Base-by-base conservation (phyloP, 37 sponge, comb jelly and placozoan species). In the Crambe crambe region DNA sequence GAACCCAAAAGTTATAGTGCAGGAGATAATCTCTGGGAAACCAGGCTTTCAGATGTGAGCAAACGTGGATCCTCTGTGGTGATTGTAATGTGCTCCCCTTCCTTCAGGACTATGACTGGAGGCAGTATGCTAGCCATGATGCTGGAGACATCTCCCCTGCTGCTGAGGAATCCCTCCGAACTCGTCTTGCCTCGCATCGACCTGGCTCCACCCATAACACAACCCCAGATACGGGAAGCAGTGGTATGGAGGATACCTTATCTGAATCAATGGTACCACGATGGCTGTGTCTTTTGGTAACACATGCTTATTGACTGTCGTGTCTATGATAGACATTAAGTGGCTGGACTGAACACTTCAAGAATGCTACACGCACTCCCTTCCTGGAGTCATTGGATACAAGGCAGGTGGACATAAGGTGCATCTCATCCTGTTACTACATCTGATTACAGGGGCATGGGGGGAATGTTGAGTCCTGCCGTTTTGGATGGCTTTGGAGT, bases 31-130 rank as follows among this genome's bases (percentile, higher is more conserved):
- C 54, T 72, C n/a, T 1, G 59, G 58, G 63, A 62, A 25, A 63
- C 77, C 37, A 12, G 63, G 29, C 65, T 77, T 25, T 62, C 77
- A 42, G 77, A 77, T 26, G 63, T 64, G 35, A 60, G 17, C 61
- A 3, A n/a, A 6, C 26, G 4, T 60, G 4, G 6, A 5, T 9
- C 4, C 6, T 60, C 21, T 60, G 61, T 60, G 18, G 5, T n/a
- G 61, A 26, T 4, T 60, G 18, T 60, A 60, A 26, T 21, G 61
- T n/a, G 61, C 17, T 60, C 4, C 42, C 27, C 61, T 60, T 9
- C 54, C 61, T 42, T 20, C 65, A 90, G 90, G 84, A 81, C 34
- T 90, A 90, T 80, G 90, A 90, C 66, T 90, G 90, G 90, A 72
- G 90, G 56, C 86, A 85, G 37, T 90, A 90, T 56, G 70, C 81